These are phyloP conservation scores for Periophthalmus modestus DNA, from an alignment of 2,113 vertebrate genomes.

Conservation along the genomic window DNA sequence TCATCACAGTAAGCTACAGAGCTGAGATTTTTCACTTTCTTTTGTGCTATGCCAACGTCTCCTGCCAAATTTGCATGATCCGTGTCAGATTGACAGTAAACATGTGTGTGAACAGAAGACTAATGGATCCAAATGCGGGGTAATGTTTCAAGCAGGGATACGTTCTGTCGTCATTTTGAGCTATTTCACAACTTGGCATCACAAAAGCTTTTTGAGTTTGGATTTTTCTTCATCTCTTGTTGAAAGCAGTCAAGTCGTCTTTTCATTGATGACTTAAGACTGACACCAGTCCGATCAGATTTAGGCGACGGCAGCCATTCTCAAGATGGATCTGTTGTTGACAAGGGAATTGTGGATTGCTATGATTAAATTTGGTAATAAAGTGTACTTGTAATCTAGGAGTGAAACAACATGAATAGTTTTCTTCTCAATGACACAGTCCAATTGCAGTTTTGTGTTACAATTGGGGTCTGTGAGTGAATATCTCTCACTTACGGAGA, in stretches of 20 bases:
- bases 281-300: slow-evolving; percentile 18
- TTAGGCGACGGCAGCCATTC: slow-evolving; percentile 16
- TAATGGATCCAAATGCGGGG: slow-evolving; percentile 44
- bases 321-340: slow-evolving; percentile 26
- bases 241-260: slow-evolving; percentile 21
- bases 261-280: slow-evolving; percentile 17
- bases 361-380: background rate
- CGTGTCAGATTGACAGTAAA: slow-evolving; percentile 58
- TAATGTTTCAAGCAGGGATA: slow-evolving; percentile 43
- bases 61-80: slow-evolving; percentile 57
- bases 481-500: too few species aligned
- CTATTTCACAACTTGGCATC: slow-evolving; percentile 51
- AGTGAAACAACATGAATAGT: background rate
- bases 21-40: slow-evolving; percentile 46
- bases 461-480: too few species aligned
- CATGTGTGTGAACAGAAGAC: slow-evolving; percentile 44
- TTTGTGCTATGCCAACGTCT: slow-evolving; percentile 61
- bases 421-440: background rate
- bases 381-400: background rate
- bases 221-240: slow-evolving; percentile 37
- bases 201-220: slow-evolving; percentile 26
- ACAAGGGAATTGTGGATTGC: slow-evolving; percentile 33
- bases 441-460: too few species aligned
- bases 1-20: slow-evolving; percentile 51
- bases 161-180: slow-evolving; percentile 34